Base-by-base conservation (phyloP, 2,797 vertebrate genomes). In the Melanogrammus aeglefinus region DNA sequence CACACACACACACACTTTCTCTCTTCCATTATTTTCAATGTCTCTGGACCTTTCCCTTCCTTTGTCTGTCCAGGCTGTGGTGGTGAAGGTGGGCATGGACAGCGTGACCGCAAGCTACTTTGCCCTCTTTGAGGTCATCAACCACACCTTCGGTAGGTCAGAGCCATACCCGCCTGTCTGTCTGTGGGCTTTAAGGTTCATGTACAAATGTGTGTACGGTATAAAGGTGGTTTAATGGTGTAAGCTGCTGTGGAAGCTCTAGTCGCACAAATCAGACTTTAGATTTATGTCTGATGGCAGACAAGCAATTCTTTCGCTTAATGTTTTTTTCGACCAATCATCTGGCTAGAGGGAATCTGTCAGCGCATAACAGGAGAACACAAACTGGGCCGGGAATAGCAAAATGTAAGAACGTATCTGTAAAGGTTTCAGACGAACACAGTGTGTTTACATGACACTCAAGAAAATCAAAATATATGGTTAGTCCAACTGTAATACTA, bases 121-220 rank as follows among this genome's bases (percentile, higher is more conserved):
- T 80, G 97, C 98, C 83, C 93, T 99, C 85, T 99, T 99, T 86
- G 98, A 99, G 90, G 98, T 99, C 88, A 98, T 99, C 90, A 98
- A 97, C 88, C 97, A 99, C 93, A 97, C 96, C 78, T 99, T 99
- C 2, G 96, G 97, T 99, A 91, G 96, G 97, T 51, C 12, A 47
- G 38, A 44, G 38, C 21, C 12, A 4, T 47, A 0, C 10, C 57
- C 35, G 72, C 2, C 14, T 36, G 70, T 74, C 24, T 79, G n/a
- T n/a, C n/a, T n/a, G 57, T 44, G 73, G 29, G 78, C 24, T 12
- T 69, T 0, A 78, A 6, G 57, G 76, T 18, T 6, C 75, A 9
- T 36, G 0, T 33, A 36, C 81, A 77, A 36, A 16, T n/a, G 31
- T 21, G 2, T 57, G 39, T 63, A n/a, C 44, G 72, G 57, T 76